These are phyloP conservation scores for Leptodirus hochenwartii DNA, from an alignment of 2,888 invertebrate species.

Conservation along the genomic window DNA sequence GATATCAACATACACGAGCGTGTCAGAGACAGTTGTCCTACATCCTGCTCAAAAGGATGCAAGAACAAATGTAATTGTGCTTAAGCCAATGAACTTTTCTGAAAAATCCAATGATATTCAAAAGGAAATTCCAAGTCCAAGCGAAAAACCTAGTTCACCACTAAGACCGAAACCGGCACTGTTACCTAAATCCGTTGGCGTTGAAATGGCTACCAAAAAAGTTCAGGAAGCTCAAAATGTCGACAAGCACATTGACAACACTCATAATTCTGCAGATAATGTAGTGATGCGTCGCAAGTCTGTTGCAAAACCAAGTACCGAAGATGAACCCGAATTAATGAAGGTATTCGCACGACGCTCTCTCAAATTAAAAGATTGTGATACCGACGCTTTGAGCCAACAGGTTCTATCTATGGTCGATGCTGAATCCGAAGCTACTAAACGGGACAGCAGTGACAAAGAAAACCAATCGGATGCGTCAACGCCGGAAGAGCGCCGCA, in stretches of 20 bases:
- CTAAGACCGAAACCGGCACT: too few species aligned
- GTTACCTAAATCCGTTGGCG: too few species aligned
- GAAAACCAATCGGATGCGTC: slow-evolving; percentile 42
- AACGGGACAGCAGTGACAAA: slow-evolving; percentile 54
- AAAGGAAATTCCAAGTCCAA: too few species aligned
- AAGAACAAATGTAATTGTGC: slow-evolving; percentile 2
- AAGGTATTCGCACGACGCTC: slow-evolving; percentile 67
- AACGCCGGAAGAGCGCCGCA: slow-evolving; percentile 29
- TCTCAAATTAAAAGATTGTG: slow-evolving; percentile 58
- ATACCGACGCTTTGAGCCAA: slow-evolving; percentile 38
- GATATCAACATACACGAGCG: too few species aligned
- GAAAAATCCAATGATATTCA: too few species aligned
- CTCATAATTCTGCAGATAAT: slow-evolving; percentile 24
- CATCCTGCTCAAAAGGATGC: too few species aligned
- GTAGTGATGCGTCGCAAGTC: slow-evolving; percentile 40
- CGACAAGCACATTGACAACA: too few species aligned
- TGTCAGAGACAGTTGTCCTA: too few species aligned
- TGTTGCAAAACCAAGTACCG: slow-evolving; percentile 30
- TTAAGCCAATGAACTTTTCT: slow-evolving; percentile 19
- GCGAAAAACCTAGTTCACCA: too few species aligned
- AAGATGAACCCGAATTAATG: slow-evolving; percentile 61
- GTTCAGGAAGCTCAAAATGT: slow-evolving; percentile 11
- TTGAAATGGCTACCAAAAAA: slow-evolving; percentile 19
- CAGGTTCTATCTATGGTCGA: slow-evolving; percentile 32
- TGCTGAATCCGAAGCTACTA: slow-evolving; percentile 23